Base-by-base conservation (phyloP, 2,113 vertebrate genomes). In the Ceuthmochares aereus region DNA sequence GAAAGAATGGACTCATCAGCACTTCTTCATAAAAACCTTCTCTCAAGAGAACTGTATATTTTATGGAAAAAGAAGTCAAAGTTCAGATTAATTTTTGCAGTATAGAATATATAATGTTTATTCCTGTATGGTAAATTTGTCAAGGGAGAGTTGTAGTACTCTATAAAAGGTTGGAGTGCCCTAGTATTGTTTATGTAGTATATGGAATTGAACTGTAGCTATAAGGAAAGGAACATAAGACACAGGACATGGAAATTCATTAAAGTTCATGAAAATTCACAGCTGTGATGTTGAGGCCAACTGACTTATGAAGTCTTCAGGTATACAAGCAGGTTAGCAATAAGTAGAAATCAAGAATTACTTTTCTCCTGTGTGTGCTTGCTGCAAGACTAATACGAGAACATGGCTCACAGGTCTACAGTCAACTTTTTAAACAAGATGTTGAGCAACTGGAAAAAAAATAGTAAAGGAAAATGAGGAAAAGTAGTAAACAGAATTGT, bases 41-140 rank as follows among this genome's bases (percentile, higher is more conserved):
- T 63, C 59, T 80, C 70, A 62, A 67, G 37, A 77, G 15, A 74
- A 62, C 10, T 73, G 6, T n/a, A 4, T 74, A n/a, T 74, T 87
- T 85, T 67, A 63, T 64, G 43, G 75, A 87, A 83, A 76, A 90
- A 87, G 6, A 93, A 73, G 54, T 83, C n/a, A 54, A 87, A 91
- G 51, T 91, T 96, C 67, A 63, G 22, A 40, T 85, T 93, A 59
- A 11, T 34, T 76, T 85, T 77, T 90, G 63, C 51, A 87, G 52
- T 37, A 69, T 7, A 63, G 34, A 89, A 69, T 82, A 58, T 75
- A 62, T 83, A 78, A 68, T 54, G 34, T 82, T 93, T 89, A 88
- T 94, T 95, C 55, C 45, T 90, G 22, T 85, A 77, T 25, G 73
- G 67, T 85, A 89, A 79, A 83, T 94, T 93, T 0, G 0, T 91